Percentiles rank a stretch among this genome's conserved stretches.
These are phyloP conservation scores for Lordiphosa collinella DNA, from an alignment of 1,140 invertebrate genomes.

Conservation along the genomic window DNA sequence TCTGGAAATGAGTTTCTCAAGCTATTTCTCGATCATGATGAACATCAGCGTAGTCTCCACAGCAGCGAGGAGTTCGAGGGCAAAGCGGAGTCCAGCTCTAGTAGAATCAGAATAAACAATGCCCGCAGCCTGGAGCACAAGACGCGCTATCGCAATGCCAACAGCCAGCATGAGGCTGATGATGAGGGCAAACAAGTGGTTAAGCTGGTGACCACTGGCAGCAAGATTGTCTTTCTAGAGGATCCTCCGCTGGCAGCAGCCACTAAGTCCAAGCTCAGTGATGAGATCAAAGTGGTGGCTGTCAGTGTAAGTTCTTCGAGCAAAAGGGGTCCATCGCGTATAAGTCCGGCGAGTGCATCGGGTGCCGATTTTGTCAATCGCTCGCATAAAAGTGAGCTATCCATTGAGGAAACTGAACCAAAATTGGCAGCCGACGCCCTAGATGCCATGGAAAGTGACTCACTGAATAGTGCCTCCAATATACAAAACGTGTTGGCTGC, in stretches of 20 bases:
- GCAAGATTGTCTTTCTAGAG: constrained; percentile 76
- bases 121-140: constrained; percentile 60
- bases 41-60: constrained; percentile 61
- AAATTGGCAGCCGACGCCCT: constrained; percentile 44
- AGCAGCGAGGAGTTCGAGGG: constrained; percentile 53
- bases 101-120: constrained; percentile 16
- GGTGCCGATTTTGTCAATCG: constrained; percentile 67
- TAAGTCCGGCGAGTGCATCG: constrained; percentile 27
- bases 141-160: constrained; percentile 53
- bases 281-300: constrained; percentile 71
- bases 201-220: constrained; percentile 69
- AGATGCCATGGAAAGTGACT: constrained; percentile 50
- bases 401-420: constrained; percentile 72
- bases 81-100: constrained; percentile 13
- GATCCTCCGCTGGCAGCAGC: constrained; percentile 34
- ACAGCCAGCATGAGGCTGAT: constrained; percentile 19
- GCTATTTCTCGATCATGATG: constrained; percentile 67
- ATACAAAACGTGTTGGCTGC: constrained; percentile 71
- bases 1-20: constrained; percentile 78
- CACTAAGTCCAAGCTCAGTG: constrained; percentile 32
- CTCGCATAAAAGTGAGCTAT: constrained; percentile 74
- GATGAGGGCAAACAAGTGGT: constrained; percentile 44
- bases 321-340: constrained; percentile 35
- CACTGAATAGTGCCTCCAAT: constrained; percentile 69
- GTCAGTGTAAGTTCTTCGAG: constrained; percentile 75